Base-by-base conservation (phyloP, 2,797 vertebrate species). In the Sciurus vulgaris region DNA sequence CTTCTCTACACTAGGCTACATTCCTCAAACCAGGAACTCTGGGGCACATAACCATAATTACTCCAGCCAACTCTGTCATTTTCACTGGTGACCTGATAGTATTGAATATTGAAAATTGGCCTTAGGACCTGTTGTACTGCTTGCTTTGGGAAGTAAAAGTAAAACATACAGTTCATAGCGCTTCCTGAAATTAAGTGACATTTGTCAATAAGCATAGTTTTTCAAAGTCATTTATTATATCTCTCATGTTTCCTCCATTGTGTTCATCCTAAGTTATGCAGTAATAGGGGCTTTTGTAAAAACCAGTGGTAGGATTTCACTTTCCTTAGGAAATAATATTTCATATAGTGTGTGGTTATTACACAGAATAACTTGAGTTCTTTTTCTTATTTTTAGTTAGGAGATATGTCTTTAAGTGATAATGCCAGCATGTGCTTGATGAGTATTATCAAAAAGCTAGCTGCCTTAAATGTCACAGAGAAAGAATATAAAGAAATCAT, bases 371-470 rank as follows among this genome's bases (percentile, higher is more conserved):
- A 92, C 86, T 76, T 77, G 61, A 7, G 1, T 49, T 47, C 54
- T 61, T 63, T 93, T 95, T 95, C 54, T 86, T 73, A 83, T 86
- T 22, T 95, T 90, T 97, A 99, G 99, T 98, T 99, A 6, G 99
- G 99, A 3, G 99, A 99, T 97, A 99, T 99, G 99, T 99, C 99
- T 54, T 97, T 99, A 93, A 99, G 99, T 96, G 99, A 99, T 98
- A 99, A 98, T 0, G 99, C 99, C 98, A 99, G 98, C 97, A 88
- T 99, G 97, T 99, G 99, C 97, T 97, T 99, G 97, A 99, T 98
- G 59, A 98, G 98, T 5, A 95, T 99, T n/a, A 99, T 99, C 95
- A 97, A 88, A 7, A 99, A 98, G 88, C 97, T 99, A 94, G 98
- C 98, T 30, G 98, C 97, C 54, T 96, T 99, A 0, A 95, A 98